phyloP scores from a whole-genome alignment of 2,113 vertebrate genomes.

The Oceanites oceanicus region DNA sequence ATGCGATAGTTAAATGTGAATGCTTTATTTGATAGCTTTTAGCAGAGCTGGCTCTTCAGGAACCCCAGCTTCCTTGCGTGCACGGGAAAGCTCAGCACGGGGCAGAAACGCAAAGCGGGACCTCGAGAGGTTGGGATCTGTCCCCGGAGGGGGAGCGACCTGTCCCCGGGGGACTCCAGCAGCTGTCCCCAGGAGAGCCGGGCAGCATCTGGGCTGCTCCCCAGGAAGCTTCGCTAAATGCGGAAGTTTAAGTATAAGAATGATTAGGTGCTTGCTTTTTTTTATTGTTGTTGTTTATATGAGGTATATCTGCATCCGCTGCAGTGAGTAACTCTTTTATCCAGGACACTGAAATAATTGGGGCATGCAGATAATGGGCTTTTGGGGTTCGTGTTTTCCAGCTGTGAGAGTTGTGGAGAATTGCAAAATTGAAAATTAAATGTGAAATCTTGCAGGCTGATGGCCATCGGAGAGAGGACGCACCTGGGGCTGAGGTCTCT shows the following conservation, averaged over 20 bases:
- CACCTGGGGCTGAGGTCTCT: not conserved
- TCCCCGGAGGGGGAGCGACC: no score
- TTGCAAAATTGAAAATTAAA: not conserved
- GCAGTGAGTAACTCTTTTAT: not conserved
- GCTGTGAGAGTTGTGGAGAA: not conserved
- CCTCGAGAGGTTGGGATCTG: not conserved
- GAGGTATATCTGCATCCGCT: no score
- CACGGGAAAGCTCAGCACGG: not conserved
- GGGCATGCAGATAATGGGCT: no score
- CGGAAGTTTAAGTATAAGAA: not conserved
- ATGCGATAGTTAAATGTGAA: constrained; percentile 46
- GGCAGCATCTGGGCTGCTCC: not conserved
- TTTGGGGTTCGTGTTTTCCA: not conserved
- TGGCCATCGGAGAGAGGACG: fast-evolving
- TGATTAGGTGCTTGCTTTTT: fast-evolving
- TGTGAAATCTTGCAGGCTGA: not conserved
- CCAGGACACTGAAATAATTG: not conserved
- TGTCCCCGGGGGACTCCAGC: not conserved
- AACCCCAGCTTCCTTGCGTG: not conserved
- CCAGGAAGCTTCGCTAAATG: not conserved
- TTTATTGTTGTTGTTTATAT: no score
- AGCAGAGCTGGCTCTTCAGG: constrained; percentile 18
- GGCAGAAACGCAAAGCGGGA: not conserved
- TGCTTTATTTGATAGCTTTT: constrained; percentile 44
- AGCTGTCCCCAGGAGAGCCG: not conserved